Evolutionary conservation across 1,140 invertebrate genomes (phyloP).

Genomic region (Cyphomyrmex costatus): DNA sequence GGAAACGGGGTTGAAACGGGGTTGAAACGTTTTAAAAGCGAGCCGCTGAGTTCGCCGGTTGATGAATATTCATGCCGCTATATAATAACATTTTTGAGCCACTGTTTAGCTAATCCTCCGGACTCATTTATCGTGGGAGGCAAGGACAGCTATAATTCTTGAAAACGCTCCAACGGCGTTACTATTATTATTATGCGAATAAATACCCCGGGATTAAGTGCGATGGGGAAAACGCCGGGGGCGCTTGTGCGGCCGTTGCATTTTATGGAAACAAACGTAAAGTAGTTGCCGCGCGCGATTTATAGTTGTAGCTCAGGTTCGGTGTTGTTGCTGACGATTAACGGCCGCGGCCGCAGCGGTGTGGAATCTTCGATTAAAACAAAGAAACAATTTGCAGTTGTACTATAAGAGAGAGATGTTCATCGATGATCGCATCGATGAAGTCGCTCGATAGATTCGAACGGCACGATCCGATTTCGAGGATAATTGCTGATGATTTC

Average conservation of each 20-base stretch:
- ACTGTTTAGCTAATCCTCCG: slow-evolving; percentile 87
- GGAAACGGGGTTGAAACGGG: slow-evolving; percentile 53
- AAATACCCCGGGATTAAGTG: slow-evolving; percentile 84
- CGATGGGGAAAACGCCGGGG: slow-evolving; percentile 74
- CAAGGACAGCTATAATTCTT: slow-evolving; percentile 87
- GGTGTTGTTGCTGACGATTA: slow-evolving; percentile 64
- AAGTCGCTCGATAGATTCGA: not conserved
- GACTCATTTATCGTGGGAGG: slow-evolving; percentile 86
- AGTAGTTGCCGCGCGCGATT: slow-evolving; percentile 46
- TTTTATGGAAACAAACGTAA: slow-evolving; percentile 70
- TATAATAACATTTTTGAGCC: slow-evolving; percentile 88
- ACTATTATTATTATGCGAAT: slow-evolving; percentile 86
- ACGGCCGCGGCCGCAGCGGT: not conserved
- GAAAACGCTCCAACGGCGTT: slow-evolving; percentile 84
- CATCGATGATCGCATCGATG: not conserved
- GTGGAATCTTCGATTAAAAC: slow-evolving; percentile 33
- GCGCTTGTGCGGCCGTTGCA: slow-evolving; percentile 62
- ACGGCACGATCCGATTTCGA: slow-evolving; percentile 33
- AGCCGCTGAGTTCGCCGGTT: slow-evolving; percentile 73
- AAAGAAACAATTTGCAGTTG: slow-evolving; percentile 30
- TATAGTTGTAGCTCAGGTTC: slow-evolving; percentile 60
- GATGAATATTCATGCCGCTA: slow-evolving; percentile 87
- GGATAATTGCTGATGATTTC: slow-evolving; percentile 55
- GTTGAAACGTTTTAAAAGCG: slow-evolving; percentile 77
- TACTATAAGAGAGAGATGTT: not conserved